Evolutionary conservation across 2,797 vertebrate species (phyloP).

Genomic region (Xenopus petersii): DNA sequence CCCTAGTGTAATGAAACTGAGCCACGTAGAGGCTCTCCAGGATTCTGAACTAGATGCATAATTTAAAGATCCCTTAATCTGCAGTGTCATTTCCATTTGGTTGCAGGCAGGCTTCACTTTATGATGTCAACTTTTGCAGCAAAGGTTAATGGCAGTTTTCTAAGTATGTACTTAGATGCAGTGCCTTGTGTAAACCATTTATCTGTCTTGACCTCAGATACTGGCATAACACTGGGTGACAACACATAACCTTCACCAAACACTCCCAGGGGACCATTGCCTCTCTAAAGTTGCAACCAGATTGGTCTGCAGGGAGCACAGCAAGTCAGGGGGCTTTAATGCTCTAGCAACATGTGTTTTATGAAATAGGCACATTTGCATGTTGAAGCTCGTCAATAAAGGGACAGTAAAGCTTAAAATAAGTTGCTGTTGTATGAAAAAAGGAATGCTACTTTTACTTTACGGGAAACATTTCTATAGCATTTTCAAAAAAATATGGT

Average conservation of each 20-base stretch:
- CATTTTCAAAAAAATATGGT: too few species aligned
- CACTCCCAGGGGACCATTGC: slow-evolving; percentile 42
- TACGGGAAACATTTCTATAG: too few species aligned
- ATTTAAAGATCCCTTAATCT: slow-evolving; percentile 74
- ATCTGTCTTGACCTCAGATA: slow-evolving; percentile 58
- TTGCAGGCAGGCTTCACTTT: slow-evolving; percentile 69
- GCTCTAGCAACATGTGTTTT: not conserved
- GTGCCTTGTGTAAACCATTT: slow-evolving; percentile 62
- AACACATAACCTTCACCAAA: slow-evolving; percentile 59
- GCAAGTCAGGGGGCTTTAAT: not conserved
- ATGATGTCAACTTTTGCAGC: slow-evolving; percentile 71
- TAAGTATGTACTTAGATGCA: slow-evolving; percentile 54
- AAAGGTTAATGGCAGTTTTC: slow-evolving; percentile 67
- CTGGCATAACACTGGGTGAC: slow-evolving; percentile 54
- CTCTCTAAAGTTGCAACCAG: slow-evolving; percentile 7
- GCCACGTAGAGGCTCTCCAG: slow-evolving; percentile 54
- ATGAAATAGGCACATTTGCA: not conserved
- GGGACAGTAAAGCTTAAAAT: too few species aligned
- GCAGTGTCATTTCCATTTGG: slow-evolving; percentile 70
- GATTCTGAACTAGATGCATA: slow-evolving; percentile 69
- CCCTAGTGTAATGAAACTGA: not conserved
- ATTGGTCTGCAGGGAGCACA: slow-evolving; percentile 35
- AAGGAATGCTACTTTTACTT: too few species aligned
- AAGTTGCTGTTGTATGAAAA: too few species aligned
- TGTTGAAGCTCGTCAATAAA: too few species aligned